Evolutionary conservation across 1,140 invertebrate genomes (phyloP), one percentile per base, ranked within the genome.

Genomic region (Euschistus heros): DNA sequence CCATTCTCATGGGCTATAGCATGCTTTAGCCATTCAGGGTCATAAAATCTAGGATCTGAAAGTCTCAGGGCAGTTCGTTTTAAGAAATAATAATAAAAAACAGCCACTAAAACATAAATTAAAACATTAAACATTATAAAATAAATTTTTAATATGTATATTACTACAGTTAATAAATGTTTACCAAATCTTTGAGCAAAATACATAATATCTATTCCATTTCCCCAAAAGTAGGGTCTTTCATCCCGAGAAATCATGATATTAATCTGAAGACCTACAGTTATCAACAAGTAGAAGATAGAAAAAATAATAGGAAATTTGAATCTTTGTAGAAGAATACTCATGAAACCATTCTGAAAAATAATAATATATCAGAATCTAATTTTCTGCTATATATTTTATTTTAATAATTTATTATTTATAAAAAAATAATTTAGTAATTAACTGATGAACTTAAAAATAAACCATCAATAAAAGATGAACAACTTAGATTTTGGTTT

Each of bases 1-100:
- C 5, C 62, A 46, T 46, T 22, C 17, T 60, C 26, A 37, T 68
- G 67, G 20, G 37, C 26, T 17, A 68, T 17, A 10, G 63, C 24
- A 42, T 68, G 67, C 26, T 62, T 65, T 6, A 68, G 27, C 67
- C 67, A 68, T 37, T 68, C 67, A 26, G 52, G 62, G 50, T 68
- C 67, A 62, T 68, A 68, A 46, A 55, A 68, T 52, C 67, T 57
- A 14, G 67, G 59, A 57, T 68, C 67, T 27, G 65, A 50, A 2
- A 68, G 54, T 27, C 64, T 55, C 6, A 68, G 37, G 18, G 62
- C 46, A 22, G 67, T 59, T 61, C 67, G 63, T 26, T 68, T 68
- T 37, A 55, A 63, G 55, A 63, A 64, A 55, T 68, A 66, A 33
- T 66, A 68, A 33, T 66, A 66, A 14, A 68, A 55, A 37, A 68